Base-by-base conservation (phyloP, 2,797 vertebrate genomes). In the Lithobates pipiens region DNA sequence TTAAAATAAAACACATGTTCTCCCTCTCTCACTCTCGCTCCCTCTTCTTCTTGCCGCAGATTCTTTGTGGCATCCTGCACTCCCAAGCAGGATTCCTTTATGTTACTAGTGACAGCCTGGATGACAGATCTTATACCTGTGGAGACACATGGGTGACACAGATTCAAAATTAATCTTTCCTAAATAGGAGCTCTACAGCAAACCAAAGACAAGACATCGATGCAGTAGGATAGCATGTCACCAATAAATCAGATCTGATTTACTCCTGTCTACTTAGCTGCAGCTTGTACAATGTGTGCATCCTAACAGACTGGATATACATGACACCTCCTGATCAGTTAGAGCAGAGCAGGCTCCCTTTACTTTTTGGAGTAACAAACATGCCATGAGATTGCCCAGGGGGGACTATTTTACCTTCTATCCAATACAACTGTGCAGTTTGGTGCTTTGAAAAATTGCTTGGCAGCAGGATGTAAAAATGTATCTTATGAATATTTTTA, bases 321-420 rank as follows among this genome's bases (percentile, higher is more conserved):
- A 87, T 87, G 85, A 87, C 85, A 87, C 85, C 85, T 87, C 85
- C 85, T 83, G 85, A 87, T 87, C 85, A 87, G 85, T 87, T 87
- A 87, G 80, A 76, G 75, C 29, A 83, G 61, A 69, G 68, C 25
- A 87, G 81, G 81, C 69, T 79, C 27, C 76, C 61, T 87, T 70
- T 87, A 87, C 76, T 87, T 83, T 87, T 73, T 76, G 80, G 80
- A 83, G 69, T 83, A 83, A 83, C 76, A 87, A 87, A 87, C 85
- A 87, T 82, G 72, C 80, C 81, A 87, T 87, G 85, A 83, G 80
- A 83, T 83, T 36, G 85, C 85, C 85, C 82, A 75, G 69, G 76
- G 85, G 85, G 80, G 71, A 83, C 76, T 75, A 69, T 83, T 87
- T 83, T 83, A 50, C 85, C 61, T 83, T 83, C 85, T 87, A 80